Percentiles rank a stretch among this genome's conserved stretches.
These are phyloP conservation scores for Pomacea maculata DNA, from an alignment of 1,140 invertebrate genomes.

Conservation along the genomic window DNA sequence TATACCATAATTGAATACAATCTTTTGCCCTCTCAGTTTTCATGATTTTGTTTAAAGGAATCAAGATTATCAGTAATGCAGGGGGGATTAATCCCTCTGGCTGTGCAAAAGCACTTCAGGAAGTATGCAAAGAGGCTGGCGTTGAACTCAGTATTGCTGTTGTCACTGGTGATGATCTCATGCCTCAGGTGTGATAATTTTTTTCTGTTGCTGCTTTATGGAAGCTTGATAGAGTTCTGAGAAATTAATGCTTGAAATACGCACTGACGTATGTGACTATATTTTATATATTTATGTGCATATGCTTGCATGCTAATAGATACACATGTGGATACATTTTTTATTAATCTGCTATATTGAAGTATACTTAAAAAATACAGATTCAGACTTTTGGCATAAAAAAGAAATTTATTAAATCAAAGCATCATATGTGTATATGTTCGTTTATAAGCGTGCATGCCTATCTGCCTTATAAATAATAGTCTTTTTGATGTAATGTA, in stretches of 20 bases:
- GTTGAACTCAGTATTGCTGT: conserved; percentile 67
- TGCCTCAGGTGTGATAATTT: conserved; percentile 49
- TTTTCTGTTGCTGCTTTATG: background rate
- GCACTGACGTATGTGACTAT: background rate
- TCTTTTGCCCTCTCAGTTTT: background rate
- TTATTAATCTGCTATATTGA: too few species aligned
- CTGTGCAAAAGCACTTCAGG: conserved; percentile 65
- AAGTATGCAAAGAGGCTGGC: conserved; percentile 60
- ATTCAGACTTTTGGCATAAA: too few species aligned
- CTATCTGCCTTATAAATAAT: too few species aligned
- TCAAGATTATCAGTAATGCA: conserved; percentile 69
- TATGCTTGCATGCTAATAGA: too few species aligned
- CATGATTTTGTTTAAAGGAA: conserved; percentile 52
- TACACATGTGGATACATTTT: too few species aligned
- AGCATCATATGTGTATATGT: too few species aligned
- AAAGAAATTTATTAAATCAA: too few species aligned
- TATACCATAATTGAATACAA: too few species aligned
- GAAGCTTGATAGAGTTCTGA: background rate
- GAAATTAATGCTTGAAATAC: background rate
- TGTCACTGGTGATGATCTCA: conserved; percentile 67
- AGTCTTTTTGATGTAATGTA: too few species aligned
- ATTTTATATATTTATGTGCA: background rate
- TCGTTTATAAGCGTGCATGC: too few species aligned
- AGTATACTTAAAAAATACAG: too few species aligned
- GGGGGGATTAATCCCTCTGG: conserved; percentile 70